Conservation (phyloP, 1,140 invertebrate species). For the Bombus pascuorum region DNA sequence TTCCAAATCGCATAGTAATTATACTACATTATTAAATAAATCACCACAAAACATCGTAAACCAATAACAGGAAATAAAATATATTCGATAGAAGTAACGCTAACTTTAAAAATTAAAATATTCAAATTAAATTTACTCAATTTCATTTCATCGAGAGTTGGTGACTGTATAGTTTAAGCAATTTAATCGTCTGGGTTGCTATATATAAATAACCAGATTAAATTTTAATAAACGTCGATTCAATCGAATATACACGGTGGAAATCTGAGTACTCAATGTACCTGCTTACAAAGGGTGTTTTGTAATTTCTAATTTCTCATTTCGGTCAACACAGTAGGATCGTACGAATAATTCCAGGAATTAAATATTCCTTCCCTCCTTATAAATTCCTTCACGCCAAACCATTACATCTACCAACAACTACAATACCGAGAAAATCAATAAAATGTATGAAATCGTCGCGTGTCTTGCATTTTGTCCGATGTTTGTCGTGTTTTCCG, state of each 20-base stretch:
- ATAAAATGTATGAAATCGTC: not conserved
- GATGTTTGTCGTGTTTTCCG: slow-evolving; percentile 43
- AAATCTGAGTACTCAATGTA: not conserved
- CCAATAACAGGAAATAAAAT: too few relatives aligned
- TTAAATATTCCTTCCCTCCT: not conserved
- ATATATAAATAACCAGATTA: not conserved
- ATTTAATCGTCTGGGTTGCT: too few relatives aligned
- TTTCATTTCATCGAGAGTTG: too few relatives aligned
- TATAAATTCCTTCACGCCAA: not conserved
- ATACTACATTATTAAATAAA: too few relatives aligned
- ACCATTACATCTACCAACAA: not conserved
- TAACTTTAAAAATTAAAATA: too few relatives aligned
- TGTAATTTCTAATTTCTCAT: not conserved
- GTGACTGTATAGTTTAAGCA: too few relatives aligned
- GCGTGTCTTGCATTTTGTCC: not conserved
- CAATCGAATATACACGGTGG: not conserved
- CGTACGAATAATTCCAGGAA: not conserved
- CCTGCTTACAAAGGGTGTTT: too few relatives aligned
- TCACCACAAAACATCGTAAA: too few relatives aligned
- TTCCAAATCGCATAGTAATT: too few relatives aligned
- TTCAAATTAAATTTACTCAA: too few relatives aligned
- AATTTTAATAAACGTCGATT: not conserved
- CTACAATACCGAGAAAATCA: not conserved
- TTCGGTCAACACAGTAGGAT: not conserved
- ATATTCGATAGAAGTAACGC: too few relatives aligned